Evolutionary conservation across 2,113 vertebrate species (phyloP).

Genomic region (Benitochromis conjunctus): DNA sequence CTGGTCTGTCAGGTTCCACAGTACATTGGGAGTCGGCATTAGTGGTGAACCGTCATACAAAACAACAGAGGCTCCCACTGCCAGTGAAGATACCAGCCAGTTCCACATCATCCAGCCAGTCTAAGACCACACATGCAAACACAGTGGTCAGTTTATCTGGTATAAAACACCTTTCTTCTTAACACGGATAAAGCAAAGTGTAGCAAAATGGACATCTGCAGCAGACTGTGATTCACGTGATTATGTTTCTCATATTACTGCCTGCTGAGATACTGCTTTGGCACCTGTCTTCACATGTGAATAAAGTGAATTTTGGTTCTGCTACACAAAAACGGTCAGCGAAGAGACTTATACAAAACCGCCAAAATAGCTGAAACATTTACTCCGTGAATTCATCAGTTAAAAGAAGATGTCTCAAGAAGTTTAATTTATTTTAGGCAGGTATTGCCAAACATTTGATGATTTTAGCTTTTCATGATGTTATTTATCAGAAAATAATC

Average conservation of each 20-base stretch:
- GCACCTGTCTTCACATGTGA: not conserved
- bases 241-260: not conserved
- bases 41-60: conserved; percentile 95
- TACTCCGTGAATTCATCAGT: not conserved
- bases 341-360: not conserved
- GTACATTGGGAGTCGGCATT: conserved; percentile 83
- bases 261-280: not conserved
- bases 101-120: conserved; percentile 99
- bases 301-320: not conserved
- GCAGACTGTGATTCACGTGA: conserved; percentile 9
- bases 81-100: conserved; percentile 88
- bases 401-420: not conserved
- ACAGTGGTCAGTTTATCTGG: conserved; percentile 18
- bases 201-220: not conserved
- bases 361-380: not conserved
- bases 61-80: conserved; percentile 88
- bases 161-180: conserved; percentile 11
- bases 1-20: conserved; percentile 93
- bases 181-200: not conserved
- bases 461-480: not conserved
- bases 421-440: not conserved
- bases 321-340: not conserved
- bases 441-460: not conserved
- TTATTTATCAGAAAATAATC: too few relatives aligned
- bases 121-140: conserved; percentile 59